Conservation (phyloP, 2,113 vertebrate species). For the Coryphaenoides rupestris region DNA sequence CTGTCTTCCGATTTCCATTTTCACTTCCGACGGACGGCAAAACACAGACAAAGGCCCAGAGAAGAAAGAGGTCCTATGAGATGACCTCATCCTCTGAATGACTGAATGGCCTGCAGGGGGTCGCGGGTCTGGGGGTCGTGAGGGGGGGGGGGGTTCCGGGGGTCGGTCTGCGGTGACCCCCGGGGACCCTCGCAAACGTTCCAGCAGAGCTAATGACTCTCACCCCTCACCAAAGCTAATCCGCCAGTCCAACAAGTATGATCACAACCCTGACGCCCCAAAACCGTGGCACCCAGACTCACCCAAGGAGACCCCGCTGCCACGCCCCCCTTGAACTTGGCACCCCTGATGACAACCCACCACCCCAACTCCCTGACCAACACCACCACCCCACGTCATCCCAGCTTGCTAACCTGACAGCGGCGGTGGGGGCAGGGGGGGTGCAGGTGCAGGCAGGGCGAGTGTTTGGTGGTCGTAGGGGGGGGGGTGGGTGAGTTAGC, state of each 20-base stretch:
- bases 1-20: conserved; percentile 44
- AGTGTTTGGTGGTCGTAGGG: conserved; percentile 45
- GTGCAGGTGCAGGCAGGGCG: conserved; percentile 66
- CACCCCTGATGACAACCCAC: too few relatives aligned
- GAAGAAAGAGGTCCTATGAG: conserved; percentile 54
- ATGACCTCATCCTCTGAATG: conserved; percentile 61
- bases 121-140: too few relatives aligned
- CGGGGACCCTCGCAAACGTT: too few relatives aligned
- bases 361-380: too few relatives aligned
- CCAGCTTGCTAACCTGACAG: conserved; percentile 23
- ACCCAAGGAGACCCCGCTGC: too few relatives aligned
- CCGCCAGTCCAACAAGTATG: too few relatives aligned
- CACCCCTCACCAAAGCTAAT: not conserved
- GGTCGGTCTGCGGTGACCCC: conserved; percentile 38
- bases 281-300: too few relatives aligned
- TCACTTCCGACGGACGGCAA: conserved; percentile 40
- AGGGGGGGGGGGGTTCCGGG: too few relatives aligned
- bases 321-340: too few relatives aligned
- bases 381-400: not conserved
- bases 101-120: conserved; percentile 63
- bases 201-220: conserved; percentile 13
- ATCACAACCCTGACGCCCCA: too few relatives aligned
- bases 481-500: conserved; percentile 43
- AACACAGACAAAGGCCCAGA: conserved; percentile 34
- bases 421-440: conserved; percentile 43